phyloP scores from a whole-genome alignment of 2,888 invertebrate species.

The Polyploca ridens region DNA sequence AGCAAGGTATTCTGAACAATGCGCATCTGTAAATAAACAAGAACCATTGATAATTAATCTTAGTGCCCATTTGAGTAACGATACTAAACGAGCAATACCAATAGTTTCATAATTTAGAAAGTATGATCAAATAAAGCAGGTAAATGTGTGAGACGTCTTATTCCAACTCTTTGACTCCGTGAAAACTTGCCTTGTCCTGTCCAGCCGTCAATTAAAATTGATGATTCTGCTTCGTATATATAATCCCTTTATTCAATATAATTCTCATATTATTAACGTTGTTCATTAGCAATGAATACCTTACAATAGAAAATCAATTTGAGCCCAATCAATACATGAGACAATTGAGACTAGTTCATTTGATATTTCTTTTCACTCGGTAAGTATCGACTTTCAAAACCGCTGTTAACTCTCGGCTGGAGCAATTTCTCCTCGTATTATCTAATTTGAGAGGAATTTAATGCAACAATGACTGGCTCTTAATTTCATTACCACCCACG shows the following conservation, averaged over 20 bases:
- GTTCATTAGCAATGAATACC: not conserved
- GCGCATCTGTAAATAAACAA: no score
- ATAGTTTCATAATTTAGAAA: no score
- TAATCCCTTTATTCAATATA: not conserved
- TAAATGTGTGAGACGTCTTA: no score
- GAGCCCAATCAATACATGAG: slow-evolving; percentile 4
- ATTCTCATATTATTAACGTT: not conserved
- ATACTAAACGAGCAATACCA: no score
- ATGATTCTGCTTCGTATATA: not conserved
- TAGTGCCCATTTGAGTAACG: no score
- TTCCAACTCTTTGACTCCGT: not conserved
- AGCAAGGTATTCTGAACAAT: not conserved
- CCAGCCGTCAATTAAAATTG: slow-evolving; percentile 3
- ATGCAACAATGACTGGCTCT: slow-evolving; percentile 75
- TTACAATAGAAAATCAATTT: slow-evolving; percentile 8
- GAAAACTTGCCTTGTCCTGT: not conserved
- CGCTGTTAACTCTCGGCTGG: not conserved
- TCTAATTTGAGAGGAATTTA: slow-evolving; percentile 70
- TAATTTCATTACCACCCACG: slow-evolving; percentile 81
- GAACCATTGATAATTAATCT: no score
- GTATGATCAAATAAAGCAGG: no score
- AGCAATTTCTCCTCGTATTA: slow-evolving; percentile 59
- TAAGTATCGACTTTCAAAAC: slow-evolving; percentile 6
- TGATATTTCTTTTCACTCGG: slow-evolving; percentile 6
- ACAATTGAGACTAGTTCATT: not conserved